Base-by-base conservation (phyloP, 2,113 vertebrate species). In the Pygoscelis adeliae region DNA sequence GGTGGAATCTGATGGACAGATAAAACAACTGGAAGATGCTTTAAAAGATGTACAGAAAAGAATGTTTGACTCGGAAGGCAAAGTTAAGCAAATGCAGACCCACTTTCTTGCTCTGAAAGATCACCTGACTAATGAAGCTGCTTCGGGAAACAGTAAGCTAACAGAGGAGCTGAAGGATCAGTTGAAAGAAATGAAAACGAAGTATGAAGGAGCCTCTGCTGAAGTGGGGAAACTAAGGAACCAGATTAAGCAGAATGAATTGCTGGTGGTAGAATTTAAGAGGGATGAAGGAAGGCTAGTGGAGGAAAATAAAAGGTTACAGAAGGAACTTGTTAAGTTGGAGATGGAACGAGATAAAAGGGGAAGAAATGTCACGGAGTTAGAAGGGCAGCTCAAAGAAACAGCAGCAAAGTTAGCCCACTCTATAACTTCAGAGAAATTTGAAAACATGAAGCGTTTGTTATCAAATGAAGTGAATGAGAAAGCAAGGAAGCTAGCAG, bases 31-130 rank as follows among this genome's bases (percentile, higher is more conserved):
- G 36, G 99, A 99, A 92, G 99, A 99, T 2, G 99, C 99, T 5
- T 80, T 99, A 40, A 98, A 98, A 25, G 99, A 99, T 3, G 99
- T 99, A 20, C 99, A 99, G 98, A 99, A 99, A 95, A 98, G 99
- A n/a, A 99, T 99, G 99, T 98, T 99, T 25, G 99, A 99, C 40
- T 99, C 99, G 0, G 99, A 99, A 97, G 98, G 99, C 58, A 99
- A 99, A 86, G 99, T 99, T 32, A 99, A 99, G 83, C 99, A 99
- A 93, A 99, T 99, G 97, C 99, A 99, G 97, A 98, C 98, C 12
- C 99, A 99, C 53, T 99, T 99, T 49, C 99, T 99, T 2, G 99
- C 99, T 9, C 98, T 99, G 13, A 99, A 99, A 80, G 99, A 99
- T 19, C 99, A 99, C 94, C 96, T 99, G 15, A 96, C 97, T 0